Evolutionary conservation across 2,888 invertebrate genomes (phyloP).

Genomic region (Augiades crinisus): DNA sequence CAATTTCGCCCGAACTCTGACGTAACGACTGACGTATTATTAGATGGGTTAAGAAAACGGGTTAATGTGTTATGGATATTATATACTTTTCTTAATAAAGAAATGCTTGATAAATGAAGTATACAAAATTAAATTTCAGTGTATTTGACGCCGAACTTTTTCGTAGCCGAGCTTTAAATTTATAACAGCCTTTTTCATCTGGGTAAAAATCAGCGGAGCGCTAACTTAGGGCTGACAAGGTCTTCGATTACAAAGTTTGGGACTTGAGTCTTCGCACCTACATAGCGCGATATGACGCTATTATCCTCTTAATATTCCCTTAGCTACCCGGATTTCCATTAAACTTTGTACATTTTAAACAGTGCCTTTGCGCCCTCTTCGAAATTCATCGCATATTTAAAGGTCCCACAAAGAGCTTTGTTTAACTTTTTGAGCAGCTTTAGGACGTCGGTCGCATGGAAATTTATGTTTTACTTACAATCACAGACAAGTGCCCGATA

Average conservation of each 20-base stretch:
- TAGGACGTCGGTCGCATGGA: conserved; percentile 42
- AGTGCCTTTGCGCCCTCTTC: conserved; percentile 62
- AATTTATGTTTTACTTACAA: conserved; percentile 39
- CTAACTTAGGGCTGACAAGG: conserved; percentile 3
- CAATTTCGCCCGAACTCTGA: too few species aligned
- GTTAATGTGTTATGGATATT: too few species aligned
- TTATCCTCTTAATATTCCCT: conserved; percentile 66
- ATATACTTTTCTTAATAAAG: too few species aligned
- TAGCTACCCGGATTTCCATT: conserved; percentile 62
- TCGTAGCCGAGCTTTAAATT: too few species aligned
- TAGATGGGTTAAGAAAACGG: too few species aligned
- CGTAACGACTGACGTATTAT: too few species aligned
- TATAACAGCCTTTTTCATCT: neutral
- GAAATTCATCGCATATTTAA: conserved; percentile 73
- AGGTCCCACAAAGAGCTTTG: conserved; percentile 64
- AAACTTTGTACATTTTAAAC: conserved; percentile 74
- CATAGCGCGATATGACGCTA: conserved; percentile 41
- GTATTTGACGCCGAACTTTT: too few species aligned
- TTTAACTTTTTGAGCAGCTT: conserved; percentile 63
- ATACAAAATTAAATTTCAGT: too few species aligned
- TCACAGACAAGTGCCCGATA: conserved; percentile 17
- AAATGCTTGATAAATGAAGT: too few species aligned
- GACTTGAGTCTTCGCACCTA: conserved; percentile 30
- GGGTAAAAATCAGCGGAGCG: neutral
- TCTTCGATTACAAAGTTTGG: conserved; percentile 16